phyloP scores from a whole-genome alignment of 2,113 vertebrate species.

The Talpa occidentalis region DNA sequence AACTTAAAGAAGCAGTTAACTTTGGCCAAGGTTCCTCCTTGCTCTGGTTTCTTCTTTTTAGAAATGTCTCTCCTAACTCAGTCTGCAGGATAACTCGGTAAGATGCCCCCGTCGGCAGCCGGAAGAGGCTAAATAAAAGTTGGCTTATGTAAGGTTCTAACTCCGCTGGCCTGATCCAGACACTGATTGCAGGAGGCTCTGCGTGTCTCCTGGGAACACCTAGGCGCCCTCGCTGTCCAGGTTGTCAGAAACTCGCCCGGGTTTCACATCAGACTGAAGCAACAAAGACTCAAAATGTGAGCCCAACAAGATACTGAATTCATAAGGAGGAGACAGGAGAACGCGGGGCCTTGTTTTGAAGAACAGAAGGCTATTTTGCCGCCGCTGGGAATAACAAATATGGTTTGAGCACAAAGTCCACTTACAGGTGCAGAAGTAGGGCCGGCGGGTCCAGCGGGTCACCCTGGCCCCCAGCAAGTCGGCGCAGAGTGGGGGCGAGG shows the following conservation, averaged over 20 bases:
- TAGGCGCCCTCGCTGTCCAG: neutral
- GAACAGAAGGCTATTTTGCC: neutral
- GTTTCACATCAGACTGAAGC: slow-evolving; percentile 21
- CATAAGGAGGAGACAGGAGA: neutral
- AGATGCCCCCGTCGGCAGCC: neutral
- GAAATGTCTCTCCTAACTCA: neutral
- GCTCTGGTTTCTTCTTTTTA: neutral
- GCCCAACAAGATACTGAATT: neutral
- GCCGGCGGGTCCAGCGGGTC: neutral
- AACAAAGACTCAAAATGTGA: neutral
- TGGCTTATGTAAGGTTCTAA: neutral
- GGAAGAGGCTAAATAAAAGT: neutral
- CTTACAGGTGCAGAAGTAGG: neutral
- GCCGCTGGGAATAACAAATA: neutral
- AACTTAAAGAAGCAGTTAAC: neutral
- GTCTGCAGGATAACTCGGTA: neutral
- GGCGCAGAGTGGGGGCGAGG: neutral
- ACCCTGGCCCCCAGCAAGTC: fast-evolving
- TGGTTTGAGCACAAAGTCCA: neutral
- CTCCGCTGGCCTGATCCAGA: neutral
- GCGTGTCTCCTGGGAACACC: slow-evolving; percentile 8
- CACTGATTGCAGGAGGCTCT: neutral
- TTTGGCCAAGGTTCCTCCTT: neutral
- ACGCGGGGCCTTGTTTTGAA: neutral
- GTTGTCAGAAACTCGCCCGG: neutral